Conservation (phyloP, 2,888 invertebrate genomes). For the Tachina grossa region DNA sequence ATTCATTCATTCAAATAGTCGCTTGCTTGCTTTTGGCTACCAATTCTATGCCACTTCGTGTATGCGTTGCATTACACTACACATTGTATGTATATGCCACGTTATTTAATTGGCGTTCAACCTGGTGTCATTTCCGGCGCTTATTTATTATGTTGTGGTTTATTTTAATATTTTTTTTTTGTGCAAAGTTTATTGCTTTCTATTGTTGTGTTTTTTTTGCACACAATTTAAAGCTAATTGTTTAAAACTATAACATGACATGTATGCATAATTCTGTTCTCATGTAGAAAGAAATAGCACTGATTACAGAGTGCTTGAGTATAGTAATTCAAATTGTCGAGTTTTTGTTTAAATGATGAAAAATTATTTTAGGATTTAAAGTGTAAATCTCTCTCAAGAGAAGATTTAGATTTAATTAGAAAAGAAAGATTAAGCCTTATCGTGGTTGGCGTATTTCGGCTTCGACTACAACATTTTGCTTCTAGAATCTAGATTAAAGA, state of each 20-base stretch:
- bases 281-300: background rate
- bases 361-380: too few species aligned
- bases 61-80: background rate
- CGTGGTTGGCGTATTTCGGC: too few species aligned
- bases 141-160: constrained; percentile 54
- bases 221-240: constrained; percentile 29
- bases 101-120: constrained; percentile 62
- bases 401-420: too few species aligned
- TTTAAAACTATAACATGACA: constrained; percentile 13
- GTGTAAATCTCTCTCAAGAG: too few species aligned
- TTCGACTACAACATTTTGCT: too few species aligned
- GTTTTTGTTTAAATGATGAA: too few species aligned
- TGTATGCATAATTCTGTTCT: background rate
- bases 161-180: constrained; percentile 12
- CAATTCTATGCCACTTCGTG: constrained; percentile 1
- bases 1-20: background rate
- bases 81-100: constrained; percentile 21
- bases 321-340: too few species aligned
- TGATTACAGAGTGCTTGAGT: background rate
- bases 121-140: constrained; percentile 65
- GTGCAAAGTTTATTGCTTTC: constrained; percentile 32
- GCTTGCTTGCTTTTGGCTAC: background rate
- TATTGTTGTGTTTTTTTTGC: constrained; percentile 27
- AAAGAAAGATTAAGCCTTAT: too few species aligned
- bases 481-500: too few species aligned